Percentiles rank a stretch among this genome's conserved stretches.
phyloP scores from a whole-genome alignment of 2,113 vertebrate species.

The Ochotona curzoniae region DNA sequence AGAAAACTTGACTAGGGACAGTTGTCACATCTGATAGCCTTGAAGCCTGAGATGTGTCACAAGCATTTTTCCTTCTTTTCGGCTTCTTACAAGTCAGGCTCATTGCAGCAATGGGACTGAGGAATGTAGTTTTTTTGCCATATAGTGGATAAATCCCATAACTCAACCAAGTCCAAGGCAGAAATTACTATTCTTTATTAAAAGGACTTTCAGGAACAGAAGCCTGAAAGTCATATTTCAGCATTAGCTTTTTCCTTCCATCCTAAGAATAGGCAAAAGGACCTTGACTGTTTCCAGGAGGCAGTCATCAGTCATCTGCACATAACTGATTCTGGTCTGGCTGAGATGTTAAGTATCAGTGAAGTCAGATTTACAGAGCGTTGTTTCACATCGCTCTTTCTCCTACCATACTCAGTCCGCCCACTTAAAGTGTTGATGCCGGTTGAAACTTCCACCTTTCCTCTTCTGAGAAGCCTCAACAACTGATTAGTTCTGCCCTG shows the following conservation, averaged over 20 bases:
- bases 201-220: conserved; percentile 78
- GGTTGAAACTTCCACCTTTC: conserved; percentile 37
- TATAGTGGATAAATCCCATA: conserved; percentile 84
- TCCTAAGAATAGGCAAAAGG: conserved; percentile 77
- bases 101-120: conserved; percentile 73
- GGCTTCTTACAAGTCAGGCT: conserved; percentile 72
- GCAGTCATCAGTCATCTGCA: conserved; percentile 82
- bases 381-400: conserved; percentile 31
- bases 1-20: conserved; percentile 78
- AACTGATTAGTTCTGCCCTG: conserved; percentile 43
- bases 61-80: conserved; percentile 70
- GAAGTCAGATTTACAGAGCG: conserved; percentile 72
- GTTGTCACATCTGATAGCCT: conserved; percentile 78
- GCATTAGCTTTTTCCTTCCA: conserved; percentile 72
- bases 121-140: conserved; percentile 79
- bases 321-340: conserved; percentile 79
- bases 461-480: conserved; percentile 1
- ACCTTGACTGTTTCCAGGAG: conserved; percentile 84
- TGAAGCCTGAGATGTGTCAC: conserved; percentile 72
- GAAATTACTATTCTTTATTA: conserved; percentile 82
- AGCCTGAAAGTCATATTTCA: conserved; percentile 84
- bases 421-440: neutral
- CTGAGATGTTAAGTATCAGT: conserved; percentile 64
- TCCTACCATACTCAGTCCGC: neutral
- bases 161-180: conserved; percentile 81